These are phyloP conservation scores for Troides helena DNA, from an alignment of 2,888 invertebrate genomes.

Conservation along the genomic window DNA sequence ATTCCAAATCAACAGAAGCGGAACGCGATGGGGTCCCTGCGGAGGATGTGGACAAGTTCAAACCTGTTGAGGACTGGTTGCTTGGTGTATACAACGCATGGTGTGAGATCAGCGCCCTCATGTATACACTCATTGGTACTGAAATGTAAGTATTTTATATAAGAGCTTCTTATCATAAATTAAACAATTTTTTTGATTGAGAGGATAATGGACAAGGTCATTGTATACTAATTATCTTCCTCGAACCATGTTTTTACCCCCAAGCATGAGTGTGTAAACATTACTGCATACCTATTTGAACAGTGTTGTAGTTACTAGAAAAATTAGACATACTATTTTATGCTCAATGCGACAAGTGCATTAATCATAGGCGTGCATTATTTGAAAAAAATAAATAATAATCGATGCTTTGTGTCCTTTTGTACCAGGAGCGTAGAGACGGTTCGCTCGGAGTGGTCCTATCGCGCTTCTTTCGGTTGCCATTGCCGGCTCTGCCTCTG, in stretches of 20 bases:
- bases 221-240: no score
- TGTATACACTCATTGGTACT: conserved; percentile 67
- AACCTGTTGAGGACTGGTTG: conserved; percentile 61
- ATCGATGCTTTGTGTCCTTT: no score
- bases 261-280: no score
- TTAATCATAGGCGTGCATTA: neutral
- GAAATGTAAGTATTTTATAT: conserved; percentile 55
- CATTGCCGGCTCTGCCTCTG: conserved; percentile 68
- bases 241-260: no score
- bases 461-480: conserved; percentile 64
- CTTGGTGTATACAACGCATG: conserved; percentile 71
- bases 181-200: neutral
- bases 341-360: no score
- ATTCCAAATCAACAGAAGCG: conserved; percentile 40
- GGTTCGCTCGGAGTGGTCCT: conserved; percentile 61
- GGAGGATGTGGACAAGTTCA: conserved; percentile 32
- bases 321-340: no score
- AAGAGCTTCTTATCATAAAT: no score
- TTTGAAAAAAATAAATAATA: no score
- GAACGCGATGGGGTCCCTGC: conserved; percentile 37
- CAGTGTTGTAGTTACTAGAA: no score
- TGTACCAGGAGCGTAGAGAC: conserved; percentile 54
- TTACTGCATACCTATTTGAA: no score
- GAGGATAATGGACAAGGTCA: no score
- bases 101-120: conserved; percentile 72